phyloP scores from a whole-genome alignment of 2,888 invertebrate genomes.

The Aplocera efformata region DNA sequence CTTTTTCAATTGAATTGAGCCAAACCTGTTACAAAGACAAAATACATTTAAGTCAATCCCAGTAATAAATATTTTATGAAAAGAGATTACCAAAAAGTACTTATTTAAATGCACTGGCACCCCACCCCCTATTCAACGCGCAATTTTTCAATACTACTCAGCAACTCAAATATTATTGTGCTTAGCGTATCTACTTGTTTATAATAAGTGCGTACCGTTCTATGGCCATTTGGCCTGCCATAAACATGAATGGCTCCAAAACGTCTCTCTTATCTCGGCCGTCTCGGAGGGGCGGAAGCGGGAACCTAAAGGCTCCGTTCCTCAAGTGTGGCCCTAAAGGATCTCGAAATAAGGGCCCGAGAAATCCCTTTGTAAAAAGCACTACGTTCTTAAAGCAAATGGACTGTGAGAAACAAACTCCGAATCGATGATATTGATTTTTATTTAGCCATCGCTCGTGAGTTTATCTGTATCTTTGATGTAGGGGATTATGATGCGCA shows the following conservation, averaged over 20 bases:
- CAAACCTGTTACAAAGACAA: too few species aligned
- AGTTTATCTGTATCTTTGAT: slow-evolving; percentile 47
- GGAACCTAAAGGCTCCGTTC: slow-evolving; percentile 65
- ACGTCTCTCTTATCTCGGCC: slow-evolving; percentile 79
- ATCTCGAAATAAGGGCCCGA: slow-evolving; percentile 72
- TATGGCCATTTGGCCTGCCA: slow-evolving; percentile 75
- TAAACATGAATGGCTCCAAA: slow-evolving; percentile 80
- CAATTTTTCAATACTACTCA: background rate
- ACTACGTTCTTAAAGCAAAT: slow-evolving; percentile 73
- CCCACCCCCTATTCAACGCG: too few species aligned
- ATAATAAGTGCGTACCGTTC: slow-evolving; percentile 76
- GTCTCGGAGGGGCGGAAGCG: slow-evolving; percentile 75
- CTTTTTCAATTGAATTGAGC: too few species aligned
- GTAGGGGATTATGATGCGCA: slow-evolving; percentile 32
- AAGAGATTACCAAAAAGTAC: too few species aligned
- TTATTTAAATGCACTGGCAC: too few species aligned
- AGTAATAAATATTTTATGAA: too few species aligned
- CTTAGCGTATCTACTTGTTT: slow-evolving; percentile 59
- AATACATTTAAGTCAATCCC: too few species aligned
- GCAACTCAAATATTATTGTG: slow-evolving; percentile 17
- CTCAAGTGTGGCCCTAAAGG: slow-evolving; percentile 77
- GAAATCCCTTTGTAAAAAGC: slow-evolving; percentile 68
- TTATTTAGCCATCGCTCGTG: slow-evolving; percentile 63
- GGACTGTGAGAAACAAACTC: slow-evolving; percentile 74
- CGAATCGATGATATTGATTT: slow-evolving; percentile 74